Percentiles rank a stretch among this genome's conserved stretches.
These are phyloP conservation scores for Leucoma salicis DNA, from an alignment of 2,888 invertebrate genomes.

Conservation along the genomic window DNA sequence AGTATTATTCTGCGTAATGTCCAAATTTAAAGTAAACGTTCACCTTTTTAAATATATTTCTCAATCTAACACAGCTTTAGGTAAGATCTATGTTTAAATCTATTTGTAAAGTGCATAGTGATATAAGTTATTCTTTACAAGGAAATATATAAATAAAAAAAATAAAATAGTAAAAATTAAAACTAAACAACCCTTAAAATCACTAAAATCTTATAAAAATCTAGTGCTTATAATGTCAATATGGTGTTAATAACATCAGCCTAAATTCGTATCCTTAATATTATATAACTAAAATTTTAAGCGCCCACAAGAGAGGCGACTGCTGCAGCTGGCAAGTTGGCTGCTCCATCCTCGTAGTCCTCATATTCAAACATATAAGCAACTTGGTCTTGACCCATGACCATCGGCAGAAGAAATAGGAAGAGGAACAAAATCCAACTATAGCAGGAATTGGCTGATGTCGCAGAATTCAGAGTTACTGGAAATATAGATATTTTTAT, in stretches of 20 bases:
- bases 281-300: conserved; percentile 27
- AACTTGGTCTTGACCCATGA: conserved; percentile 47
- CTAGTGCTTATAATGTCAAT: conserved; percentile 10
- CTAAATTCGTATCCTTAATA: conserved; percentile 33
- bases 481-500: conserved; percentile 37
- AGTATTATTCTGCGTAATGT: no score
- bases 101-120: no score
- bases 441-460: conserved; percentile 39
- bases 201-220: conserved; percentile 2
- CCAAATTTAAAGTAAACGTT: no score
- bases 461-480: conserved; percentile 64
- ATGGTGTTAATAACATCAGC: conserved; percentile 20
- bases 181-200: background rate
- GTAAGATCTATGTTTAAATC: no score
- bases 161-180: background rate
- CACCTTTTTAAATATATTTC: no score
- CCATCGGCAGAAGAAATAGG: conserved; percentile 57
- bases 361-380: conserved; percentile 33
- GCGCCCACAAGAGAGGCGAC: conserved; percentile 48
- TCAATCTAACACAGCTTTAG: no score
- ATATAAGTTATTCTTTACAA: no score
- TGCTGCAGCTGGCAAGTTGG: conserved; percentile 15
- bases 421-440: conserved; percentile 62
- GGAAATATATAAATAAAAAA: no score
- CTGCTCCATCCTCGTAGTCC: conserved; percentile 40